These are phyloP conservation scores for Poecile atricapillus DNA, from an alignment of 2,113 vertebrate species.

Conservation along the genomic window DNA sequence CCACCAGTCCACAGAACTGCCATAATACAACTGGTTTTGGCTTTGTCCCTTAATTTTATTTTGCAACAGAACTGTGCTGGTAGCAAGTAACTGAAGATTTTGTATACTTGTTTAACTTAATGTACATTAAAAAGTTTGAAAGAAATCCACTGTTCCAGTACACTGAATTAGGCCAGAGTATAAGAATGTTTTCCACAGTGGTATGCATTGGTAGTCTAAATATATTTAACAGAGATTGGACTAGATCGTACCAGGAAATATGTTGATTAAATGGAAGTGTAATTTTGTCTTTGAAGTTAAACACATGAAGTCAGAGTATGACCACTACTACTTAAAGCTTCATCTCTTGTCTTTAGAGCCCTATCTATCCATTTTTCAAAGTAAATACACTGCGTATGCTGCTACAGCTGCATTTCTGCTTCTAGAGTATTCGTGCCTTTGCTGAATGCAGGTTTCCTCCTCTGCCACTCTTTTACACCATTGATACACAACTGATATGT, in stretches of 20 bases:
- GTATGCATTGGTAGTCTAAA: neutral
- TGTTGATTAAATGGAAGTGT: neutral
- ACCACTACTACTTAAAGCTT: neutral
- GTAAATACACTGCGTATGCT: neutral
- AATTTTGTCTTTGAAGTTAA: neutral
- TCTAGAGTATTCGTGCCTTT: neutral
- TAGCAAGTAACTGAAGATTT: neutral
- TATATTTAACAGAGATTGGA: neutral
- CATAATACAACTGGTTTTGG: neutral
- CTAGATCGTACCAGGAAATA: neutral
- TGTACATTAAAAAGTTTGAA: neutral
- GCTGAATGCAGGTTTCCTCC: neutral
- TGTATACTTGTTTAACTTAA: neutral
- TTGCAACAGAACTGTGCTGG: neutral
- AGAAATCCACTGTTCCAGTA: neutral
- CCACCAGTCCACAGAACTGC: neutral
- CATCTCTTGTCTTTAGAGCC: neutral
- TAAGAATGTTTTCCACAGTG: neutral
- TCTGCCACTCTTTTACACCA: neutral
- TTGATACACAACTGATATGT: neutral
- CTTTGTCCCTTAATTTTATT: neutral
- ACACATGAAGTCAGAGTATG: neutral
- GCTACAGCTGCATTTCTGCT: neutral
- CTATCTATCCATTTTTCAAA: neutral
- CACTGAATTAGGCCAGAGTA: neutral